Evolutionary conservation across 2,797 vertebrate species (phyloP), one percentile per base, ranked within the genome.

Genomic region (Hypotaenidia okinawae): DNA sequence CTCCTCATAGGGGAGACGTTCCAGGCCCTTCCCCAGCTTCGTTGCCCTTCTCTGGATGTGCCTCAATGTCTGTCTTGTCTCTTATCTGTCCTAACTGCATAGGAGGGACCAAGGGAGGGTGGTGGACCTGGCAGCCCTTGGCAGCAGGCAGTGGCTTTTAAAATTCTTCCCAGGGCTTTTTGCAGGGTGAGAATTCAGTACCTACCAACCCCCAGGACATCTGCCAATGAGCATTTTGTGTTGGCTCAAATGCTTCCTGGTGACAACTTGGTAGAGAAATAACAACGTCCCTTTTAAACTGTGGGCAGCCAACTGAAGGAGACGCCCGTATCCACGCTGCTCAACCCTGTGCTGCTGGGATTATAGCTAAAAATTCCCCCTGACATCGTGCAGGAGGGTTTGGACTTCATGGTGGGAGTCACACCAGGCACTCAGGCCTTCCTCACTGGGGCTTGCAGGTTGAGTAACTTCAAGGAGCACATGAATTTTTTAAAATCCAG

Each of bases 391-490:
- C 17, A 5, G 55, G 30, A 55, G 18, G 12, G 30, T 64, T 45
- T 54, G 30, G 66, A 16, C 32, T 33, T 64, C 28, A 12, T 6
- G 13, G 35, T 39, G 43, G 27, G 51, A 80, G 33, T 33, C 61
- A 28, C 11, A 32, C 2, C 6, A 8, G 18, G 10, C 33, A 33
- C 37, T 62, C 16, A 30, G 15, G 9, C 70, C 66, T 69, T 77
- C 33, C 80, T 35, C 43, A 28, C 15, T 3, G 8, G 7, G 32
- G 6, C 2, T 4, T 54, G 62, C 58, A 5, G 49, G 16, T 41
- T 43, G 49, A 51, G 59, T 74, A 51, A 24, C 41, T 62, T 10
- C 0, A 0, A 61, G 75, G n/a, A 66, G 10, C n/a, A 41, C 4
- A 0, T 3, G 13, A 58, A 23, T 68, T 49, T 3, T 17, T 37